Base-by-base conservation (phyloP, 1,140 invertebrate species). In the Neocloeon triangulifer region DNA sequence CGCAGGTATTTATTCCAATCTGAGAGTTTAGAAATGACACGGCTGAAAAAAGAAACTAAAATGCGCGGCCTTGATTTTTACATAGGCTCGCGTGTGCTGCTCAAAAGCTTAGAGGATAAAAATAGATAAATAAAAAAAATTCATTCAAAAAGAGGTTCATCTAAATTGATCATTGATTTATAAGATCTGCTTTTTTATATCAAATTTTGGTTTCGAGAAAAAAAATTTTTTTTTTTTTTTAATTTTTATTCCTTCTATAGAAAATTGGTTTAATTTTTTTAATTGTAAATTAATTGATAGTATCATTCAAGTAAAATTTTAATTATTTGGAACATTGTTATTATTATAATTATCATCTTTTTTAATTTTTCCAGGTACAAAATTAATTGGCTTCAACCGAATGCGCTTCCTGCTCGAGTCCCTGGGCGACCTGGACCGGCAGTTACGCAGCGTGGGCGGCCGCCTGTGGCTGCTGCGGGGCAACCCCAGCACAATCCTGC, bases 331-430 rank as follows among this genome's bases (percentile, higher is more conserved):
- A n/a, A 32, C 26, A 9, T 32, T 25, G 25, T 16, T 16, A 15
- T 9, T 17, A 5, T 33, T 25, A 15, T n/a, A n/a, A n/a, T n/a
- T n/a, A n/a, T n/a, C n/a, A n/a, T n/a, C n/a, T n/a, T n/a, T n/a
- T 28, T 18, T 19, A 14, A 29, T 30, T 9, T 35, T 33, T 41
- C 19, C 35, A 70, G 69, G 68, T 23, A 69, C 68, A 0, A 61
- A 64, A 35, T 37, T 58, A 20, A 57, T 69, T 5, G 70, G 66
- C 2, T 73, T 69, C 44, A 74, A 75, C 41, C 59, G 71, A 5
- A 63, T 73, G 59, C 53, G 62, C 13, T 78, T 73, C 43, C 50
- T 79, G n/a, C 44, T 76, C 19, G 72, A 77, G 43, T 64, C 67
- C 19, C 41, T 80, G 30, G 55, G 66, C 32, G 73, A 78, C 47